Evolutionary conservation across 2,888 invertebrate genomes (phyloP).

Genomic region (Phyllotreta cruciferae): DNA sequence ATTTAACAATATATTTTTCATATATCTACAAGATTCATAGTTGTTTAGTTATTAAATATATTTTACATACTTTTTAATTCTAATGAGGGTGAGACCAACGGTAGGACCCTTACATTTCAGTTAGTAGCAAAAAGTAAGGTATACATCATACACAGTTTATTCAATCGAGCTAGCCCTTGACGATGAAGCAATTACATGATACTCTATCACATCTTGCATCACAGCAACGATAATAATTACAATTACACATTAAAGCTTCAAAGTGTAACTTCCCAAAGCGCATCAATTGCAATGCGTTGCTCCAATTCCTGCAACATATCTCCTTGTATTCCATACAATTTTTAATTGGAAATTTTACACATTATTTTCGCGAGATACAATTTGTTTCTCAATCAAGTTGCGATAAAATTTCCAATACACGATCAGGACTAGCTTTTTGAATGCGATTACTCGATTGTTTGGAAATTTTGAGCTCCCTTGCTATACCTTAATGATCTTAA

Average conservation of each 20-base stretch:
- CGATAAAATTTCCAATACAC: not conserved
- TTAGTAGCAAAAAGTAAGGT: constrained; percentile 44
- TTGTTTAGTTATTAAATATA: constrained; percentile 52
- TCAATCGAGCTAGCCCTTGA: constrained; percentile 45
- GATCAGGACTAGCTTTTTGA: constrained; percentile 38
- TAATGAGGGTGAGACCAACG: constrained; percentile 53
- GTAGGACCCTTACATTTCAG: constrained; percentile 49
- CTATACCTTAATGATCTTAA: constrained; percentile 48
- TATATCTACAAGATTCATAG: constrained; percentile 59
- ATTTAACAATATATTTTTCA: constrained; percentile 60
- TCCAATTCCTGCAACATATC: too few species aligned
- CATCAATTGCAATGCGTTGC: too few species aligned
- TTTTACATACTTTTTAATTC: constrained; percentile 53
- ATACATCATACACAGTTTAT: constrained; percentile 34
- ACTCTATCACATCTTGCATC: constrained; percentile 45
- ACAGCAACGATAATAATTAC: constrained; percentile 40
- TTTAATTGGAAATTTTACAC: too few species aligned
- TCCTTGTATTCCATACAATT: too few species aligned
- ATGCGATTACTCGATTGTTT: constrained; percentile 32
- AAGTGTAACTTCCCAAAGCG: not conserved
- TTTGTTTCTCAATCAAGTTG: not conserved
- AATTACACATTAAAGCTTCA: constrained; percentile 1
- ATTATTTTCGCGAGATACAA: not conserved
- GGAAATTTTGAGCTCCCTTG: constrained; percentile 54
- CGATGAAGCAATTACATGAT: constrained; percentile 37